Evolutionary conservation across 2,797 vertebrate species (phyloP).

Genomic region (Pantherophis alleghaniensis): DNA sequence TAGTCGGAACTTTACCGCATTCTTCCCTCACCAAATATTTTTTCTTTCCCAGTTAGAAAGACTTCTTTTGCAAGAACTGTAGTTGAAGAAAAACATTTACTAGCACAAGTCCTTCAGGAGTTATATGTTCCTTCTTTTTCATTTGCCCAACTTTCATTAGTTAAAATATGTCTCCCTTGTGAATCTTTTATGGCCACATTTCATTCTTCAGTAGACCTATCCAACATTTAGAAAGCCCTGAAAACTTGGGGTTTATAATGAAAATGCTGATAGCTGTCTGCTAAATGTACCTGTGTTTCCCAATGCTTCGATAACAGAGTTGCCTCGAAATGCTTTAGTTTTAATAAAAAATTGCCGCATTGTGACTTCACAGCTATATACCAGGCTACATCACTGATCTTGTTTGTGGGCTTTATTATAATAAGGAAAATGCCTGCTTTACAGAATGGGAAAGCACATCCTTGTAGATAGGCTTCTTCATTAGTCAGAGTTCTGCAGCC

Average conservation of each 20-base stretch:
- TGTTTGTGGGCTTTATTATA: slow-evolving; percentile 57
- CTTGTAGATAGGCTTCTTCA: slow-evolving; percentile 38
- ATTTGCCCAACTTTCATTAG: slow-evolving; percentile 29
- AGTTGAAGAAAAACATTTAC: neutral
- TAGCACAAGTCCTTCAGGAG: slow-evolving; percentile 15
- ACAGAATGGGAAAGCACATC: slow-evolving; percentile 12
- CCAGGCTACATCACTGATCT: slow-evolving; percentile 43
- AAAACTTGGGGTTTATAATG: slow-evolving; percentile 60
- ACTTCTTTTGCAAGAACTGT: slow-evolving; percentile 9
- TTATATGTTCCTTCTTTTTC: slow-evolving; percentile 28
- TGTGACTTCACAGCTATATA: slow-evolving; percentile 53
- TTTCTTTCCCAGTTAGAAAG: neutral
- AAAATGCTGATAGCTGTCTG: slow-evolving; percentile 52
- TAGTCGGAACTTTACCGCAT: neutral
- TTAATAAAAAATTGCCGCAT: slow-evolving; percentile 58
- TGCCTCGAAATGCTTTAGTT: slow-evolving; percentile 57
- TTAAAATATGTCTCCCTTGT: slow-evolving; percentile 39
- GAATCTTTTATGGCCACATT: slow-evolving; percentile 40
- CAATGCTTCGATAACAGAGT: slow-evolving; percentile 21
- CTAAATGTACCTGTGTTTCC: slow-evolving; percentile 44
- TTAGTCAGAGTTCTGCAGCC: slow-evolving; percentile 20
- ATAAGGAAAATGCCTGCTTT: slow-evolving; percentile 52
- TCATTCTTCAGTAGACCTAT: slow-evolving; percentile 35
- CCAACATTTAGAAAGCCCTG: slow-evolving; percentile 48
- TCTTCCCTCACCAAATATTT: neutral